Evolutionary conservation across 1,140 invertebrate genomes (phyloP).

Genomic region (Melanaphis sacchari): DNA sequence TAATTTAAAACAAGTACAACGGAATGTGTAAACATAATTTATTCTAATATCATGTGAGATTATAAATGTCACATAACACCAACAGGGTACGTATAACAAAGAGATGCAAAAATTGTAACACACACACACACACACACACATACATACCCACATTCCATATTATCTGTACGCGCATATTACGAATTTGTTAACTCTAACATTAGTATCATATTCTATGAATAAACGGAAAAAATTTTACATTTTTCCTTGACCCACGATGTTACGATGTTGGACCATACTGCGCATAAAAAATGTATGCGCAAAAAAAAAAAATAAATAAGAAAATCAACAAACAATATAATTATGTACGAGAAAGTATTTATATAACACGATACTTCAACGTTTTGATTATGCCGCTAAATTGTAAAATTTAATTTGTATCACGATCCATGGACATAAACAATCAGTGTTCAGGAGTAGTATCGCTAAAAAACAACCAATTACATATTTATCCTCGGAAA

Average conservation of each 20-base stretch:
- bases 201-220: neutral
- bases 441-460: neutral
- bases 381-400: neutral
- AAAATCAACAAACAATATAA: neutral
- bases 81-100: neutral
- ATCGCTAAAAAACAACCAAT: neutral
- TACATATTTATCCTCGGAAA: neutral
- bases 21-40: neutral
- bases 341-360: neutral
- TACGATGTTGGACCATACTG: neutral
- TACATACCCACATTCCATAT: too few relatives aligned
- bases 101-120: neutral
- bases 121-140: too few relatives aligned
- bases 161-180: neutral
- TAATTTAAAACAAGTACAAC: neutral
- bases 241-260: neutral
- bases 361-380: neutral
- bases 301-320: too few relatives aligned
- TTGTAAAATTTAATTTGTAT: neutral
- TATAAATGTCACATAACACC: neutral
- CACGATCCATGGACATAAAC: neutral
- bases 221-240: neutral
- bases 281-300: too few relatives aligned
- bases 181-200: neutral
- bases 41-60: constrained; percentile 1